Conservation (phyloP, 2,888 invertebrate genomes). For the Andrena trimmerana region DNA sequence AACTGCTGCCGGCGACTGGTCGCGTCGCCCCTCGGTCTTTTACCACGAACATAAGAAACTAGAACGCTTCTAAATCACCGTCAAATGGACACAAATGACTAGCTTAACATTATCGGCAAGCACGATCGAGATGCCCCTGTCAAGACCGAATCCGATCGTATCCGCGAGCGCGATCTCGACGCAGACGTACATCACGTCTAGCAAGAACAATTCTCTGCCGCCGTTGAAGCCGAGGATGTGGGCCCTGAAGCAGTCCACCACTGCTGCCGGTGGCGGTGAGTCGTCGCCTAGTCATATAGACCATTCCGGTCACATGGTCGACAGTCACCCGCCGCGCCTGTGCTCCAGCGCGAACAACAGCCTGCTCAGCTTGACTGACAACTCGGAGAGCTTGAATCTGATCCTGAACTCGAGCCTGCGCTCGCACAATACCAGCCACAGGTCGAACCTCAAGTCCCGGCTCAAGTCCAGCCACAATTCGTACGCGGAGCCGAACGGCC, state of each 20-base stretch:
- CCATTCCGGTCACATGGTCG: constrained; percentile 60
- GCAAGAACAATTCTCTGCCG: constrained; percentile 85
- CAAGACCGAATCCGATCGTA: constrained; percentile 85
- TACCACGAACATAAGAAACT: constrained; percentile 4
- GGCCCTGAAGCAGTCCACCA: constrained; percentile 83
- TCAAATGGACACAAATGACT: constrained; percentile 77
- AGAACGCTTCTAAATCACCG: constrained; percentile 33
- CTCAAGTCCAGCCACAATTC: constrained; percentile 67
- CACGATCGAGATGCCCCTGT: constrained; percentile 85
- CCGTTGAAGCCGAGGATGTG: constrained; percentile 82
- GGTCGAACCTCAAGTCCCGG: constrained; percentile 68
- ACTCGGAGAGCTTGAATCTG: constrained; percentile 76
- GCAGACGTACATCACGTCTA: constrained; percentile 84
- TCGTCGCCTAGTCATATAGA: constrained; percentile 80
- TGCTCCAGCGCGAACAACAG: constrained; percentile 80
- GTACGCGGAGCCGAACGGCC: constrained; percentile 74
- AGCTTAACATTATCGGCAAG: constrained; percentile 73
- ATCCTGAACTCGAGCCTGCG: constrained; percentile 69
- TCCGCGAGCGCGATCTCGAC: constrained; percentile 79
- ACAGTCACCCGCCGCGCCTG: constrained; percentile 76
- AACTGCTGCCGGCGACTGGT: not conserved
- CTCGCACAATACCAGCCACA: constrained; percentile 62
- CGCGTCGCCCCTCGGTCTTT: not conserved
- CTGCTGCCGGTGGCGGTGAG: constrained; percentile 17
- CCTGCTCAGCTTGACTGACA: constrained; percentile 79